phyloP scores from a whole-genome alignment of 2,888 invertebrate genomes.

The Mechanitis messenoides region DNA sequence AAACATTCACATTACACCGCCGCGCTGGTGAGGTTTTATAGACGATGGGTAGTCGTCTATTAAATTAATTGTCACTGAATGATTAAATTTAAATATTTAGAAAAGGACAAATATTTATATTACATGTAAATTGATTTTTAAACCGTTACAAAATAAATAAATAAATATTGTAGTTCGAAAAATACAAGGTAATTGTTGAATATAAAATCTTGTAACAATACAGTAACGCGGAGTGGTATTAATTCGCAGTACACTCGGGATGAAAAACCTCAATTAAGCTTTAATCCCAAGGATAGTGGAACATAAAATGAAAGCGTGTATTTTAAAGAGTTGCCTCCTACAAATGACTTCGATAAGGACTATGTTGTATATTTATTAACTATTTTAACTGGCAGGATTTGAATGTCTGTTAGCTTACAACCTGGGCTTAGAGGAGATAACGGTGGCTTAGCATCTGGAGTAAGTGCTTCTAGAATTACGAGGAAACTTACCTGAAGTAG shows the following conservation, averaged over 20 bases:
- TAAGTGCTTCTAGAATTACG: no score
- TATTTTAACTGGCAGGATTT: slow-evolving; percentile 50
- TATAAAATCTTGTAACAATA: slow-evolving; percentile 19
- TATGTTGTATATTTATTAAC: slow-evolving; percentile 59
- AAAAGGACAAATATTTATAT: neutral
- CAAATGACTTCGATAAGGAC: slow-evolving; percentile 66
- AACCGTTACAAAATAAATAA: neutral
- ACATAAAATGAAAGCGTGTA: slow-evolving; percentile 70
- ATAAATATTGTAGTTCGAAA: slow-evolving; percentile 4
- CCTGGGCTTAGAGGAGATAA: neutral
- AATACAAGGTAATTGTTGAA: slow-evolving; percentile 15
- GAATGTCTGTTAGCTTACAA: slow-evolving; percentile 38
- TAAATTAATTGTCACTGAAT: slow-evolving; percentile 9
- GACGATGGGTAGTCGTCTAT: slow-evolving; percentile 2
- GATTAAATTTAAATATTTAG: neutral
- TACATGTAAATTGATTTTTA: no score
- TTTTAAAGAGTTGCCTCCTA: slow-evolving; percentile 67
- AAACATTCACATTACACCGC: slow-evolving; percentile 55
- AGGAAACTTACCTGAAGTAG: no score
- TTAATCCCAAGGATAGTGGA: slow-evolving; percentile 59
- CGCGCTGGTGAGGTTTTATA: slow-evolving; percentile 44
- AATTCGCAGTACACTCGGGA: slow-evolving; percentile 41
- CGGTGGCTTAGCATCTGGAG: no score
- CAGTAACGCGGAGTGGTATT: slow-evolving; percentile 33
- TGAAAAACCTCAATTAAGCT: slow-evolving; percentile 59